Evolutionary conservation across 2,113 vertebrate genomes (phyloP), one percentile per base, ranked within the genome.

Genomic region (Gasterosteus aculeatus): DNA sequence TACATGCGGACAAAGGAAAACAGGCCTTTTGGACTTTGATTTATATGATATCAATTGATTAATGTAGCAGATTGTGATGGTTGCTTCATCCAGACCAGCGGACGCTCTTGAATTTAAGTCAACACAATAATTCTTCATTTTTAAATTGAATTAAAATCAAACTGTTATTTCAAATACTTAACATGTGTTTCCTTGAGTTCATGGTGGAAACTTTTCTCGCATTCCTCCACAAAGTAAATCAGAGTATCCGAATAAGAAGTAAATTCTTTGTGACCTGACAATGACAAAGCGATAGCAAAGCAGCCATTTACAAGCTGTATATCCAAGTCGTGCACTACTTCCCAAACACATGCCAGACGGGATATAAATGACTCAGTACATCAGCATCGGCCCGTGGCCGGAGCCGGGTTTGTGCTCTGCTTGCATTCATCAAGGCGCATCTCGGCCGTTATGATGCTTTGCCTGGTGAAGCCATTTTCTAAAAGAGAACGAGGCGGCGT

Each of bases 1-100:
- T 3, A 22, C 33, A 58, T 33, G 15, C 2, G 7, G 0, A 31
- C 7, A 70, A 14, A 49, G 26, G 29, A 33, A 65, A 41, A 58
- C 9, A 3, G 41, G 22, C 39, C 16, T 69, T 70, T 58, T 65
- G 38, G 71, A 59, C 29, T 67, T 14, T 0, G 10, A 53, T 63
- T 59, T 26, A 26, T 26, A 26, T 69, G 3, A 59, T 68, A 65
- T 53, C 44, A 72, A 67, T 10, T 47, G 9, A 66, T 42, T 12
- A 10, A 47, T 73, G 15, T 18, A 35, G 49, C 14, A n/a, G 33
- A 57, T 5, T 11, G 42, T 15, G 41, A 62, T 47, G 31, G 44
- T 33, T 60, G 41, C 14, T 0, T 58, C 35, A 35, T 49, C 51
- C 8, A 16, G 41, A 38, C 38, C 54, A 5, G 6, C 0, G 5